phyloP scores from a whole-genome alignment of 2,113 vertebrate genomes.

The Corvus moneduloides region DNA sequence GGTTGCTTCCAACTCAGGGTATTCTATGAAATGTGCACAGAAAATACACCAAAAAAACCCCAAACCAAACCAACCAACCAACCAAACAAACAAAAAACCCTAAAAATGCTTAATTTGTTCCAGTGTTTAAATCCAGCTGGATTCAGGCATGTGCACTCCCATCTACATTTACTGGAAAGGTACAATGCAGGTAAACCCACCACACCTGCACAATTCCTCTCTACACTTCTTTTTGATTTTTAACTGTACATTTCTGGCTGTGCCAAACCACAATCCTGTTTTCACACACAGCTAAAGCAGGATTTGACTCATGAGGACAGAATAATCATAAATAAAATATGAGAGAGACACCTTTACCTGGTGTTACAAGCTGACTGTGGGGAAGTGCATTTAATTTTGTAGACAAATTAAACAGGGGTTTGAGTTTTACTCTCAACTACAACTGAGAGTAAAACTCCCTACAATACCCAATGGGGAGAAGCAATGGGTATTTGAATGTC shows the following conservation, averaged over 20 bases:
- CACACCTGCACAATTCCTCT: neutral
- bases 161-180: neutral
- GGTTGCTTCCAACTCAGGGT: neutral
- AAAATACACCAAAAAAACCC: neutral
- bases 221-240: neutral
- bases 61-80: too few relatives aligned
- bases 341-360: neutral
- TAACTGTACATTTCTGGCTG: neutral
- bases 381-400: neutral
- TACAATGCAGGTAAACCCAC: neutral
- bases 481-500: neutral
- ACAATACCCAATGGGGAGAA: fast-evolving
- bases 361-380: neutral
- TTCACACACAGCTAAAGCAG: neutral
- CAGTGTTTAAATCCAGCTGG: neutral
- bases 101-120: neutral
- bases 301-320: neutral
- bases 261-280: neutral
- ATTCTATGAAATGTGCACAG: neutral
- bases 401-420: neutral
- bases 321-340: neutral
- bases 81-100: too few relatives aligned
- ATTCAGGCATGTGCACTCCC: neutral
- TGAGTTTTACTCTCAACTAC: neutral
- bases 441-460: neutral